Evolutionary conservation across 1,140 invertebrate genomes (phyloP).

Genomic region (Drosophila kepulauana): DNA sequence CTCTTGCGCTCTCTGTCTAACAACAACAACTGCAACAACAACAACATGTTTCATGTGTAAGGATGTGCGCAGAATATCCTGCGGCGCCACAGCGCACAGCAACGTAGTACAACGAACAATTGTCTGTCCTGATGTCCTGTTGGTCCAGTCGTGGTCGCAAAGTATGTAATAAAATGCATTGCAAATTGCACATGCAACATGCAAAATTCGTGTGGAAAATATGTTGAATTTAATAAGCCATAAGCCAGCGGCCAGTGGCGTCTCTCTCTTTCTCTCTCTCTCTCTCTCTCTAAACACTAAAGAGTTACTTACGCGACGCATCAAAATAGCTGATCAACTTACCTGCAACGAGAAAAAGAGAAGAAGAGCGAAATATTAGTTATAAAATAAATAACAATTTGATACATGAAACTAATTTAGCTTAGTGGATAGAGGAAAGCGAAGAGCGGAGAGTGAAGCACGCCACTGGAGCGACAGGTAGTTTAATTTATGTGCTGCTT

Average conservation of each 20-base stretch:
- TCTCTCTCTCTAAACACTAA: not conserved
- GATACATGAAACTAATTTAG: slow-evolving; percentile 70
- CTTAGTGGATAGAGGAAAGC: slow-evolving; percentile 21
- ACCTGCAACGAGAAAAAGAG: slow-evolving; percentile 66
- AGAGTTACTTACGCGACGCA: slow-evolving; percentile 25
- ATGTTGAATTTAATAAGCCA: slow-evolving; percentile 53
- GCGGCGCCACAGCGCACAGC: slow-evolving; percentile 58
- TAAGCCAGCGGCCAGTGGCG: slow-evolving; percentile 22
- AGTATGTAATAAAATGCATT: slow-evolving; percentile 55
- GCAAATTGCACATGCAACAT: slow-evolving; percentile 61
- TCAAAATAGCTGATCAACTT: slow-evolving; percentile 44
- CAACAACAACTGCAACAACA: not conserved
- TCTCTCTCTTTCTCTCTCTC: not conserved
- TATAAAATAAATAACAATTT: slow-evolving; percentile 48
- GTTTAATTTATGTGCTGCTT: slow-evolving; percentile 77
- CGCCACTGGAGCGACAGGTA: slow-evolving; percentile 74
- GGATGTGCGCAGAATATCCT: slow-evolving; percentile 78
- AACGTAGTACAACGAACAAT: slow-evolving; percentile 9
- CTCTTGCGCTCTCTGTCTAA: not conserved
- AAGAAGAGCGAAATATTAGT: slow-evolving; percentile 55
- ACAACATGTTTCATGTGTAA: slow-evolving; percentile 41
- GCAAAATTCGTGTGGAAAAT: slow-evolving; percentile 51
- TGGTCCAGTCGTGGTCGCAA: slow-evolving; percentile 5
- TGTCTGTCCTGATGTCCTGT: not conserved
- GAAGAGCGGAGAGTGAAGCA: slow-evolving; percentile 6